Percentiles rank a stretch among this genome's conserved stretches.
phyloP scores from a whole-genome alignment of 2,888 invertebrate genomes.

The Drosophila mimica region DNA sequence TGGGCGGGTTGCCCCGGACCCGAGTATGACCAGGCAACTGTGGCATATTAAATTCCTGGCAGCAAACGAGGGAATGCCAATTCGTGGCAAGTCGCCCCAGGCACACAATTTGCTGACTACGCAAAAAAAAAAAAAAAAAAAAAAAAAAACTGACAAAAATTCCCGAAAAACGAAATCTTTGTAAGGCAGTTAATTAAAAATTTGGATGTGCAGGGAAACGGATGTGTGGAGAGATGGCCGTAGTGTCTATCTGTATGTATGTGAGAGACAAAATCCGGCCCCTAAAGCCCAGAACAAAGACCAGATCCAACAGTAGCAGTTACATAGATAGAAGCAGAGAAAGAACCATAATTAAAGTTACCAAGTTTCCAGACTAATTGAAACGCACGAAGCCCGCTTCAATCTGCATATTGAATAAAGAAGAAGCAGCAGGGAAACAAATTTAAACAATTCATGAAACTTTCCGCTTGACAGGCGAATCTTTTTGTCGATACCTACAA shows the following conservation, averaged over 20 bases:
- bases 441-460: not conserved
- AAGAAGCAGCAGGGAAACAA: not conserved
- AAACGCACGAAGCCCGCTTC: slow-evolving; percentile 8
- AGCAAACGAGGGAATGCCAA: slow-evolving; percentile 64
- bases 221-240: slow-evolving; percentile 5
- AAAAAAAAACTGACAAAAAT: slow-evolving; percentile 13
- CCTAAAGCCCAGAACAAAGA: slow-evolving; percentile 31
- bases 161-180: slow-evolving; percentile 67
- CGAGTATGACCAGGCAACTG: slow-evolving; percentile 47
- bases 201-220: slow-evolving; percentile 37
- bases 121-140: slow-evolving; percentile 14
- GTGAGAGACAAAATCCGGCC: slow-evolving; percentile 13
- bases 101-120: slow-evolving; percentile 43
- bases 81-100: slow-evolving; percentile 59
- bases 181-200: slow-evolving; percentile 77
- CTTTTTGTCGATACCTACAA: not conserved
- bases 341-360: slow-evolving; percentile 41
- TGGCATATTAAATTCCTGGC: slow-evolving; percentile 57
- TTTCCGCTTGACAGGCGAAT: not conserved
- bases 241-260: slow-evolving; percentile 5
- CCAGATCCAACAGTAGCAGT: slow-evolving; percentile 1
- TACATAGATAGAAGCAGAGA: not conserved
- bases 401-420: not conserved
- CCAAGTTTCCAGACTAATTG: slow-evolving; percentile 19
- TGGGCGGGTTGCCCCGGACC: not conserved